These are phyloP conservation scores for Harmothoe impar DNA, from an alignment of 2,888 invertebrate genomes.

Conservation along the genomic window DNA sequence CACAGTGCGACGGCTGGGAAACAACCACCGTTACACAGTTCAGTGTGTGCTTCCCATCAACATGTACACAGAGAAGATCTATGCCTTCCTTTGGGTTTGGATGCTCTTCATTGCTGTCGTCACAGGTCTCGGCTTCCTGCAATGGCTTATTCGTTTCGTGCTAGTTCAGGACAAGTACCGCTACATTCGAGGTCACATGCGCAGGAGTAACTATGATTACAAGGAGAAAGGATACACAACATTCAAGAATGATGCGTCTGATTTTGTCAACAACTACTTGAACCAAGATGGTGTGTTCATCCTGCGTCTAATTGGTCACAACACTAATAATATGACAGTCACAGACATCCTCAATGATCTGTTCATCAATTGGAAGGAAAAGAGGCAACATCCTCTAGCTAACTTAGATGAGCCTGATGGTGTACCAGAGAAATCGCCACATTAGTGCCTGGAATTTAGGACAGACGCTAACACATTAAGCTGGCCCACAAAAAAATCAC, in stretches of 20 bases:
- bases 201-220: not conserved
- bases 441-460: too few species aligned
- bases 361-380: constrained; percentile 78
- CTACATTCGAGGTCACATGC: constrained; percentile 79
- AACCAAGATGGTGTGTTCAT: constrained; percentile 82
- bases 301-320: constrained; percentile 81
- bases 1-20: constrained; percentile 76
- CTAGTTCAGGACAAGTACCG: constrained; percentile 65
- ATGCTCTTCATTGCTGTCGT: constrained; percentile 77
- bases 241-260: constrained; percentile 66
- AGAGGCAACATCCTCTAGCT: not conserved
- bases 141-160: constrained; percentile 74
- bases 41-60: constrained; percentile 76
- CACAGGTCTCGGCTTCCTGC: constrained; percentile 76
- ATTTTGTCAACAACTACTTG: constrained; percentile 81
- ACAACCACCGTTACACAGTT: constrained; percentile 78
- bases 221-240: not conserved
- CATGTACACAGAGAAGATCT: constrained; percentile 69
- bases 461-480: too few species aligned
- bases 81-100: constrained; percentile 75
- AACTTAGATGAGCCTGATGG: constrained; percentile 8
- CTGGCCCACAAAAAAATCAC: too few species aligned
- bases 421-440: too few species aligned
- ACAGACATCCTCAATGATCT: constrained; percentile 80
- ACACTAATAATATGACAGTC: constrained; percentile 82